Base-by-base conservation (phyloP, 2,113 vertebrate genomes). In the Peromyscus maniculatus region DNA sequence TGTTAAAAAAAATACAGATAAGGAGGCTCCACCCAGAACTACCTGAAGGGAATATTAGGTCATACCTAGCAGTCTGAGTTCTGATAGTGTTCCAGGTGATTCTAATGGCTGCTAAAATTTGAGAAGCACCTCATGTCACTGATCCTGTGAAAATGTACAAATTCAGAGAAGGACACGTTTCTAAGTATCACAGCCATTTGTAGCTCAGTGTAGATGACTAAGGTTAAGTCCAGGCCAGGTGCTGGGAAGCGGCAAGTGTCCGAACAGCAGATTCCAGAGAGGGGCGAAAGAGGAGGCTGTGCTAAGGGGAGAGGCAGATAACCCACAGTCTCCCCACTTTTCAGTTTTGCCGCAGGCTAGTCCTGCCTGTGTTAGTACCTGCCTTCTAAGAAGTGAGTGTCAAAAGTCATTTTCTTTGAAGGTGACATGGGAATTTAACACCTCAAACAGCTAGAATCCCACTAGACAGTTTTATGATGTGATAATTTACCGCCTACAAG, bases 321-420 rank as follows among this genome's bases (percentile, higher is more conserved):
- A 86, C 46, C 39, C 26, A 49, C 24, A 17, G 36, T 72, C 88
- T 55, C 7, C 2, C 1, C 12, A 11, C 57, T 59, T 77, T 82
- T 49, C 82, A 33, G 0, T 89, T n/a, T 89, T 66, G 94, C 96
- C 95, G 83, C 59, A 36, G 93, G 97, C 74, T 39, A 87, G 24
- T 71, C 55, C 84, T 95, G 91, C 83, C 82, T 91, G 1, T n/a
- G n/a, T 94, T 80, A 83, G 46, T 82, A 67, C 69, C 64, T 93
- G 89, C 79, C 0, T 46, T 96, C 89, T 91, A 62, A 90, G 95
- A 94, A 98, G 96, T 96, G 83, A 97, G 96, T 97, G 97, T 96
- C 96, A 97, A 96, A 98, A 95, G 64, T 84, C 97, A 57, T 98
- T 98, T 98, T 97, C 83, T 97, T 96, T 97, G 97, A 98, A 98